Evolutionary conservation across 2,888 invertebrate genomes (phyloP).

Genomic region (Alentia gelatinosa): DNA sequence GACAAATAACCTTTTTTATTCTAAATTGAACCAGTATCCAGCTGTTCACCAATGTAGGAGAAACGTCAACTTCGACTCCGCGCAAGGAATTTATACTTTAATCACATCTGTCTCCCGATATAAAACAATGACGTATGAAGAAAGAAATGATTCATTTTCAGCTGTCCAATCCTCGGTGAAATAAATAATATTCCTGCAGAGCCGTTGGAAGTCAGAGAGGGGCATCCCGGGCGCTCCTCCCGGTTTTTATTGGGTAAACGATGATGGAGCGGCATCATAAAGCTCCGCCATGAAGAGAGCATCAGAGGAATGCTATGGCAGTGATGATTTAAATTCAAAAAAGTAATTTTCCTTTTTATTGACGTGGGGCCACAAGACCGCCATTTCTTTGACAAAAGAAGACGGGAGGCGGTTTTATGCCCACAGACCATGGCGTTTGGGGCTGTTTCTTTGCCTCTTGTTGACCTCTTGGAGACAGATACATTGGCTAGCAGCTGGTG

Average conservation of each 20-base stretch:
- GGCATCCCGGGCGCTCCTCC: not conserved
- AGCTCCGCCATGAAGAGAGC: not conserved
- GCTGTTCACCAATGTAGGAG: too few relatives aligned
- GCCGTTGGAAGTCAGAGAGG: not conserved
- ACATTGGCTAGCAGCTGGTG: not conserved
- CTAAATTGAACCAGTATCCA: too few relatives aligned
- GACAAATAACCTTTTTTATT: not conserved
- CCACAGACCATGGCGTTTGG: not conserved
- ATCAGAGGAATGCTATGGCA: not conserved
- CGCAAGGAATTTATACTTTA: not conserved
- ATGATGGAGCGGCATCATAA: not conserved
- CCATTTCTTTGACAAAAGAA: not conserved
- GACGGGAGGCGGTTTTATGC: too few relatives aligned
- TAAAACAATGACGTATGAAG: not conserved
- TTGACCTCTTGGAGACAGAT: not conserved
- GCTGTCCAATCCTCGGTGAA: not conserved
- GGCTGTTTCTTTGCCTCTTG: not conserved
- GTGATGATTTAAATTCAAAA: conserved; percentile 1
- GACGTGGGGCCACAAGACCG: not conserved
- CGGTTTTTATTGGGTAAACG: not conserved
- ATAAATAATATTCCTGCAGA: not conserved
- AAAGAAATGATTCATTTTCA: not conserved
- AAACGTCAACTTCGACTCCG: too few relatives aligned
- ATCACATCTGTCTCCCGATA: not conserved
- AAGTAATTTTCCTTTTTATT: not conserved